These are phyloP conservation scores for Pimephales promelas DNA, from an alignment of 2,113 vertebrate species.

Conservation along the genomic window DNA sequence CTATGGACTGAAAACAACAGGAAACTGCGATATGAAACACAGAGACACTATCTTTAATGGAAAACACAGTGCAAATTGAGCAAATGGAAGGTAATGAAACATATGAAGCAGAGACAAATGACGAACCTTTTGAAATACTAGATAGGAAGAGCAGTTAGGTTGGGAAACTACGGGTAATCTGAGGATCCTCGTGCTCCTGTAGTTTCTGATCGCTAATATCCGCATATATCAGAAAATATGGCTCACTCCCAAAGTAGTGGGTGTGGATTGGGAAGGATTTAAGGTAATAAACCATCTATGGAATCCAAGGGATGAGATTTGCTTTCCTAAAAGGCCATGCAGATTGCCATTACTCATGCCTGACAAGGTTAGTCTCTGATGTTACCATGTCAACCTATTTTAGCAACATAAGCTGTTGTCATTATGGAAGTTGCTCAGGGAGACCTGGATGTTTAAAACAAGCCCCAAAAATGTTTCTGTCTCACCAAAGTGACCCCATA, in stretches of 20 bases:
- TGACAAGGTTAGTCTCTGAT: conserved; percentile 71
- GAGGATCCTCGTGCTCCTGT: conserved; percentile 39
- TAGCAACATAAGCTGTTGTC: conserved; percentile 71
- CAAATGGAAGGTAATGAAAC: conserved; percentile 12
- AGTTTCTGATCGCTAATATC: conserved; percentile 50
- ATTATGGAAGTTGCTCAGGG: conserved; percentile 49
- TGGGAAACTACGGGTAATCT: conserved; percentile 36
- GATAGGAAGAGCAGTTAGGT: not conserved
- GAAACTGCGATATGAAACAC: not conserved
- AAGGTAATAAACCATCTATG: conserved; percentile 61
- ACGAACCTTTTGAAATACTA: conserved; percentile 15
- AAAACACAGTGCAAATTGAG: not conserved
- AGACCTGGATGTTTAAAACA: conserved; percentile 33
- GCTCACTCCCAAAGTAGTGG: conserved; percentile 51
- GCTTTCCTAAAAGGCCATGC: conserved; percentile 64
- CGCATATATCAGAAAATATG: conserved; percentile 32
- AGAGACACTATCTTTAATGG: not conserved
- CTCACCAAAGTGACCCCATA: conserved; percentile 46
- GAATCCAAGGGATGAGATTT: conserved; percentile 57
- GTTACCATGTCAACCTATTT: conserved; percentile 70
- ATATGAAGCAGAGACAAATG: conserved; percentile 7
- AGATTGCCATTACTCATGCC: conserved; percentile 74
- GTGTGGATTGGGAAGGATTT: conserved; percentile 58
- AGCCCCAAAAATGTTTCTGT: conserved; percentile 43
- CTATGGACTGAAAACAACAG: conserved; percentile 23